Evolutionary conservation across 2,797 vertebrate species (phyloP).

Genomic region (Crocodylus rhombifer): DNA sequence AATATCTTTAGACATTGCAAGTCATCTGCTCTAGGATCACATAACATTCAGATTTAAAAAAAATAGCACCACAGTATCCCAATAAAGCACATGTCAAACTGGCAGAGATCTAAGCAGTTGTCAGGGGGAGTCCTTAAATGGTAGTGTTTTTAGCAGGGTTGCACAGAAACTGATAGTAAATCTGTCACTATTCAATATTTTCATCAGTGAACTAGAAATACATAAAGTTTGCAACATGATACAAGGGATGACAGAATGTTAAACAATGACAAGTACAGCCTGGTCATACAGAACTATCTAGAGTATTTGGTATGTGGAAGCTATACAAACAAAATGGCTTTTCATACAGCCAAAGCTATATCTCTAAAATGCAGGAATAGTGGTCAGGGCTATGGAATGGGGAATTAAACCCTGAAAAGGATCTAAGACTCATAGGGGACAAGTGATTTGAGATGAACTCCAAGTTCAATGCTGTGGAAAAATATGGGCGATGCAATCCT

Average conservation of each 20-base stretch:
- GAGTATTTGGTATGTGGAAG: background rate
- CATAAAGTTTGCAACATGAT: background rate
- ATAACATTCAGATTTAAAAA: background rate
- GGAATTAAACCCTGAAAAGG: background rate
- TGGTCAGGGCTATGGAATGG: background rate
- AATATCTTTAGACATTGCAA: background rate
- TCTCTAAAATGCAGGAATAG: background rate
- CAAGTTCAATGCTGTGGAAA: background rate
- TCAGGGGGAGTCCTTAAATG: background rate
- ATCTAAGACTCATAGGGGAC: background rate
- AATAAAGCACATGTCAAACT: background rate
- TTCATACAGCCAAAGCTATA: background rate
- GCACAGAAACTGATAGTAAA: accelerated
- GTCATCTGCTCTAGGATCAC: background rate
- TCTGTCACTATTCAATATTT: background rate
- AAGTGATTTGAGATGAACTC: background rate
- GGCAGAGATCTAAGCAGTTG: background rate
- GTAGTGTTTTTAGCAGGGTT: background rate
- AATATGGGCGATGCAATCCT: background rate
- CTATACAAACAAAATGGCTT: background rate
- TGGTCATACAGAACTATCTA: background rate
- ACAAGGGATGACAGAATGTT: background rate
- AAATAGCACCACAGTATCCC: background rate
- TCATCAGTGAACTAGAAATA: background rate
- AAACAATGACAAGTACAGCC: background rate